Conservation (phyloP, 2,888 invertebrate genomes). For the Choreutis nemorana region DNA sequence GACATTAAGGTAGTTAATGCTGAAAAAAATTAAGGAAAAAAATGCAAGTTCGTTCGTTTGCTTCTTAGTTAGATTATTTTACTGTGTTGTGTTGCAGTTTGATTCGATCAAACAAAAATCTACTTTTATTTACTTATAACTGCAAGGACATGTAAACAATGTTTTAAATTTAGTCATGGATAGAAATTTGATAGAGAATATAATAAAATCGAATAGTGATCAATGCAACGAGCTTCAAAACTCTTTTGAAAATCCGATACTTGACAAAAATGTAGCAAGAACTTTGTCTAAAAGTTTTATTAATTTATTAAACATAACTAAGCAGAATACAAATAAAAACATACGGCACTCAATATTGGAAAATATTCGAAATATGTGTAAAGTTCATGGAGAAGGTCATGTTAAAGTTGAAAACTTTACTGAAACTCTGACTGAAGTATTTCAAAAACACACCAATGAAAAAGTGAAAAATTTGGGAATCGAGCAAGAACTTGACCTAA, state of each 20-base stretch:
- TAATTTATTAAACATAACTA: conserved; percentile 32
- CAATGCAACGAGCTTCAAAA: conserved; percentile 31
- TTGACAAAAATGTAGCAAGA: conserved; percentile 37
- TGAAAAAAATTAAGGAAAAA: too few relatives aligned
- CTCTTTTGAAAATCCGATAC: conserved; percentile 35
- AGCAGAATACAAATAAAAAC: conserved; percentile 30
- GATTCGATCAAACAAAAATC: too few relatives aligned
- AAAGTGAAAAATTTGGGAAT: conserved; percentile 6
- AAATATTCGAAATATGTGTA: conserved; percentile 39
- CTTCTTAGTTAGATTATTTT: too few relatives aligned
- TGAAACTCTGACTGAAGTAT: conserved; percentile 24
- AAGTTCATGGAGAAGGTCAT: conserved; percentile 31
- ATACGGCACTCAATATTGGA: conserved; percentile 32
- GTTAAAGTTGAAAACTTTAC: conserved; percentile 26
- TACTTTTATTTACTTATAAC: too few relatives aligned
- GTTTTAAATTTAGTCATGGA: conserved; percentile 28
- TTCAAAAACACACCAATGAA: conserved; percentile 19
- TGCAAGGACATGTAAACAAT: too few relatives aligned
- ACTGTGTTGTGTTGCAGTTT: too few relatives aligned
- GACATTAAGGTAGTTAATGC: too few relatives aligned
- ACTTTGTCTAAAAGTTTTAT: conserved; percentile 42
- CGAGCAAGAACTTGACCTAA: conserved; percentile 33
- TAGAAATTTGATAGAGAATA: conserved; percentile 34
- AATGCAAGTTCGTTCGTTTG: too few relatives aligned
- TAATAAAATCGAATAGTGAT: conserved; percentile 30